Base-by-base conservation (phyloP, 2,113 vertebrate genomes). In the Pimephales promelas region DNA sequence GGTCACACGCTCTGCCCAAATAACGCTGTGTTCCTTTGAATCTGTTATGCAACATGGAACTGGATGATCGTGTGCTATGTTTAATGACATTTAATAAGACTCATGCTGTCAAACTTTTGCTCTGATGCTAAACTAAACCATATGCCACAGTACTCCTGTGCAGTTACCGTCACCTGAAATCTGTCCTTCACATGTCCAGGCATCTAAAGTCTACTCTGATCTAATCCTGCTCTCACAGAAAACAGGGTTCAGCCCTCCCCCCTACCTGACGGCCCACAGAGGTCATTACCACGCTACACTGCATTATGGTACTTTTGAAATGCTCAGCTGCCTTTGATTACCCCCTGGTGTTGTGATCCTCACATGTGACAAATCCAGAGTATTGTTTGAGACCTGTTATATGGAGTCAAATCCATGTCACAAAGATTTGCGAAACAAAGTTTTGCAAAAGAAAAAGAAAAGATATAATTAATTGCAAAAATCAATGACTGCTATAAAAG, bases 161-260 rank as follows among this genome's bases (percentile, higher is more conserved):
- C 56, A 22, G 66, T 7, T 10, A 26, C 61, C 31, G 1, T 22
- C 45, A 66, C 68, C 81, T 83, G 10, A 61, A 45, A 34, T 73
- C 18, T 18, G 16, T 36, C 34, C 34, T 36, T 36, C 22, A n/a
- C 5, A 7, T n/a, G 28, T 82, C 84, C 24, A 59, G n/a, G 45
- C 36, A 24, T 34, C 66, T 28, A n/a, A 24, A 47, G 34, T 40
- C 64, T 78, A 20, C 40, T 56, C 62, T 64, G 28, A 47, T 78
- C 5, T 85, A 82, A 82, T 82, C 62, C 81, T 72, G 11, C 10
- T 64, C 28, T 52, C 24, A 57, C 22, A 45, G 61, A 70, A 77
- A 84, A 71, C 77, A 24, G 52, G 68, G 52, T 77, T 82, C 26
- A 61, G 14, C 13, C 61, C 26, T 64, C 56, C 66, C 20, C 16